A percentile compares a stretch with the other conserved stretches of the same genome.
These are phyloP conservation scores for Carassius auratus DNA, from an alignment of 2,113 vertebrate genomes.

Conservation along the genomic window DNA sequence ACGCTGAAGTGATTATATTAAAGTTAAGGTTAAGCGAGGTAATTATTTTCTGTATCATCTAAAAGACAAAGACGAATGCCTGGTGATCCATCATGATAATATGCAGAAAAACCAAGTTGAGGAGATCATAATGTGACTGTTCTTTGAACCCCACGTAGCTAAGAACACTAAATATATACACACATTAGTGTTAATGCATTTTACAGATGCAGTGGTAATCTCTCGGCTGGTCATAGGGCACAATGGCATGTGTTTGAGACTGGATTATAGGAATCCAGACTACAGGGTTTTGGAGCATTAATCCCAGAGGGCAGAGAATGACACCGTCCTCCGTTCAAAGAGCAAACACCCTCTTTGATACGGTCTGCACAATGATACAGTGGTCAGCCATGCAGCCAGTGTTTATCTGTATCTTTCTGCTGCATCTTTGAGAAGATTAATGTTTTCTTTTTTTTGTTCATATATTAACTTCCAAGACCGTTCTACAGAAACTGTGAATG, in stretches of 20 bases:
- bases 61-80: neutral
- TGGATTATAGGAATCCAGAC: conserved; percentile 39
- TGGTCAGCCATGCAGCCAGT: neutral
- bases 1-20: conserved; percentile 19
- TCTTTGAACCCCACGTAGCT: neutral
- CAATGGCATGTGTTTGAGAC: conserved; percentile 39
- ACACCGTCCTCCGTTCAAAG: neutral
- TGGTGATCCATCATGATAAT: conserved; percentile 1
- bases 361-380: neutral
- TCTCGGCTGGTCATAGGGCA: neutral
- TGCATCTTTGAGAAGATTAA: neutral
- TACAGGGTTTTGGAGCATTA: conserved; percentile 22
- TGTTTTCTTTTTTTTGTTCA: neutral
- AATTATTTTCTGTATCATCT: conserved; percentile 23
- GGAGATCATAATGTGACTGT: neutral
- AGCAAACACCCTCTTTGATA: neutral
- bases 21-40: neutral
- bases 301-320: conserved; percentile 29
- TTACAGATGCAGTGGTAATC: neutral
- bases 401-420: neutral
- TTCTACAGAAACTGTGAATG: neutral
- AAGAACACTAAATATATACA: neutral
- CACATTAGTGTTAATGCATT: neutral
- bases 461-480: neutral
- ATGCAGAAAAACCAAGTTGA: neutral